Evolutionary conservation across 2,113 vertebrate species (phyloP).

Genomic region (Coracopsis vasa): DNA sequence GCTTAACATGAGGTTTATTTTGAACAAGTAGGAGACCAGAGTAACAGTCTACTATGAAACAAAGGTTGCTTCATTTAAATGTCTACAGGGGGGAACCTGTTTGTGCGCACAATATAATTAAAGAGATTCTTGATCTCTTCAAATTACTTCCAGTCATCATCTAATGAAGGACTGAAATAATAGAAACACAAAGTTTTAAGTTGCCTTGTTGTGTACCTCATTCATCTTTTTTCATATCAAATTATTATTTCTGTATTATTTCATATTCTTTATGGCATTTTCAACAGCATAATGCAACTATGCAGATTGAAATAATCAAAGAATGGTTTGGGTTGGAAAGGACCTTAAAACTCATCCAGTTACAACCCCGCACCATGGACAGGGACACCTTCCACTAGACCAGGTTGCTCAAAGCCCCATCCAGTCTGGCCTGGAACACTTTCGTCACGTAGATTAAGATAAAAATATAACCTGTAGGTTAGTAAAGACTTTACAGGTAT

Average conservation of each 20-base stretch:
- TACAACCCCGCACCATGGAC: background rate
- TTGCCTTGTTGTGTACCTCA: background rate
- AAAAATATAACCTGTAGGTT: background rate
- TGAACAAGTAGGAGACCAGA: background rate
- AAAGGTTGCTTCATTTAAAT: background rate
- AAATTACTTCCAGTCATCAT: background rate
- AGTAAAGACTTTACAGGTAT: background rate
- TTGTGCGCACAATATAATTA: background rate
- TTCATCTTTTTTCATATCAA: background rate
- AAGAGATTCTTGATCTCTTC: background rate
- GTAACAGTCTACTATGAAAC: background rate
- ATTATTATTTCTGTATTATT: background rate
- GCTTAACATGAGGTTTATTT: background rate
- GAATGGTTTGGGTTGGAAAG: background rate
- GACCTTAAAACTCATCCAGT: background rate
- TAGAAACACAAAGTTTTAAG: background rate
- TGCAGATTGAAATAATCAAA: background rate
- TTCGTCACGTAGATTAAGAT: background rate
- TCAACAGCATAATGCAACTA: background rate
- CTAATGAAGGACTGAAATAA: background rate
- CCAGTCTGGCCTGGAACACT: background rate
- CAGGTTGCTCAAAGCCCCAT: background rate
- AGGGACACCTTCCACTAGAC: background rate
- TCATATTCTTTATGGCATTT: background rate
- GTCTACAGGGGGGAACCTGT: fast-evolving